Base-by-base conservation (phyloP, 2,888 invertebrate species). In the Heliconius charithonia region DNA sequence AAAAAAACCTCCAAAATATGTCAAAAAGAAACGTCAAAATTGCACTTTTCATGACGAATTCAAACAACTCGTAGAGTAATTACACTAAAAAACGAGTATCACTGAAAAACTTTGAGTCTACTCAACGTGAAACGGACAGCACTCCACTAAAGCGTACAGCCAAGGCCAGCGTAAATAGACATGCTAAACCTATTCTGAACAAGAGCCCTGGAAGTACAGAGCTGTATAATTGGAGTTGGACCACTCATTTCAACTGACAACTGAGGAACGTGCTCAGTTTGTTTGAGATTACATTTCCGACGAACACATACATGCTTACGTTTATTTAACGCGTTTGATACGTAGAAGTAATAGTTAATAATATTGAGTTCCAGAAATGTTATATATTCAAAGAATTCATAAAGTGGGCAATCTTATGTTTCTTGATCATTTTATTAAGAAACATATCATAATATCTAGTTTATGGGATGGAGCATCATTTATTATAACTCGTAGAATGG, bases 161-260 rank as follows among this genome's bases (percentile, higher is more conserved):
- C 79, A 81, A 79, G 78, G 78, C 65, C 75, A 77, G 73, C 75
- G 75, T 79, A 80, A 75, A 79, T 77, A 79, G 77, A 75, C 75
- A 63, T 73, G 79, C 37, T 81, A 74, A 74, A 78, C 67, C 77
- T 75, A 80, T 67, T 70, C 62, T 66, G 71, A 66, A 78, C 77
- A 79, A 80, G 83, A 73, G 81, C 78, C 65, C 79, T 75, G 81
- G 81, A 81, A 80, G 76, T 67, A 79, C 78, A 79, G 78, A 83
- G 81, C 82, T 78, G 80, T 78, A 82, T 84, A 84, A 83, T 84
- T 84, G 82, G 82, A 83, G 81, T 79, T 81, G 81, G 80, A 79
- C 81, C 84, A 83, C 83, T 84, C 83, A 82, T 77, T 74, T 71
- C 79, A 80, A 81, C 79, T 82, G 84, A 83, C 81, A 81, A 81